Percentiles rank a stretch among this genome's conserved stretches.
These are phyloP conservation scores for Oryzias melastigma DNA, from an alignment of 2,113 vertebrate genomes.

Conservation along the genomic window DNA sequence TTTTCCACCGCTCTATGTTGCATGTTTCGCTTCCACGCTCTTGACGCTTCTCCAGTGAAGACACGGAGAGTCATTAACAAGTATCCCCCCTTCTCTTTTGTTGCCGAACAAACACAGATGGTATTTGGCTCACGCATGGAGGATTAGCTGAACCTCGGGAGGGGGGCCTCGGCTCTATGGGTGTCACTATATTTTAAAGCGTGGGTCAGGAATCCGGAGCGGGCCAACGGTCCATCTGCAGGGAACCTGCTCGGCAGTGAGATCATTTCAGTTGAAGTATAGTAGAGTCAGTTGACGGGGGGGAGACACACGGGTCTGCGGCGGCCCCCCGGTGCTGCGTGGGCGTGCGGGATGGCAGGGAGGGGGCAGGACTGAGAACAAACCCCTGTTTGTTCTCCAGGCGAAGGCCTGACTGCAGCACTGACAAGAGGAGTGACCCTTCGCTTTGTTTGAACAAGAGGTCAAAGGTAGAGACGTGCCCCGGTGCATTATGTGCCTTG, in stretches of 20 bases:
- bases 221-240: too few species aligned
- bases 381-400: constrained; percentile 67
- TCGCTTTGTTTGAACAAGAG: constrained; percentile 71
- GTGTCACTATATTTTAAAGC: too few species aligned
- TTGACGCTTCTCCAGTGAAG: constrained; percentile 70
- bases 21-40: constrained; percentile 19
- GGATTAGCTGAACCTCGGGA: constrained; percentile 77
- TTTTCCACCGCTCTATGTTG: constrained; percentile 42
- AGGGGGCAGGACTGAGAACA: constrained; percentile 62
- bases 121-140: constrained; percentile 80
- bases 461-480: constrained; percentile 67
- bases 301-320: constrained; percentile 29
- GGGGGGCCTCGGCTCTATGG: too few species aligned
- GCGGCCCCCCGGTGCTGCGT: constrained; percentile 36
- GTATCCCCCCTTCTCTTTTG: constrained; percentile 67
- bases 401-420: constrained; percentile 51
- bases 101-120: constrained; percentile 81
- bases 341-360: constrained; percentile 44
- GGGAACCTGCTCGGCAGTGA: constrained; percentile 62
- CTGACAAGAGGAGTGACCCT: constrained; percentile 67
- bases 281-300: constrained; percentile 19
- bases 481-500: constrained; percentile 64
- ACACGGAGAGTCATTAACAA: constrained; percentile 82
- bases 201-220: too few species aligned
- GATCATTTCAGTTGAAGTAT: constrained; percentile 13